Evolutionary conservation across 1,140 invertebrate species (phyloP).

Genomic region (Platyscapa corneri): DNA sequence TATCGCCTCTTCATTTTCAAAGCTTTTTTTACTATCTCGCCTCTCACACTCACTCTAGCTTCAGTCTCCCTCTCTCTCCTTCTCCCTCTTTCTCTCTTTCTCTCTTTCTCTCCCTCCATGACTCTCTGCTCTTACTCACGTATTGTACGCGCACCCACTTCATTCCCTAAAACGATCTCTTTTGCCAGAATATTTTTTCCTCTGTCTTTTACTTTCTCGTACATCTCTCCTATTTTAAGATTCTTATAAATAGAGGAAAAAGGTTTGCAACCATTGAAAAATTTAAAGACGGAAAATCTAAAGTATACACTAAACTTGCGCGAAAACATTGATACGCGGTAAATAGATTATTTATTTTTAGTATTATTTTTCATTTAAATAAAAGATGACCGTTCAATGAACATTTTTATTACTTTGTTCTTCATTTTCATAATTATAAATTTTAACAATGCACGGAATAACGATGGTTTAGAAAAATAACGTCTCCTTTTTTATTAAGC

Average conservation of each 20-base stretch:
- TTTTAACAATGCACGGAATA: no score
- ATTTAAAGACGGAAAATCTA: neutral
- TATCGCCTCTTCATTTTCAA: conserved; percentile 48
- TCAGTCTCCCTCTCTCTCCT: neutral
- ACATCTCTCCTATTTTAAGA: neutral
- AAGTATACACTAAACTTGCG: neutral
- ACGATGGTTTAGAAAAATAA: neutral
- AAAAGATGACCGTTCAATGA: neutral
- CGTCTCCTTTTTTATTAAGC: neutral
- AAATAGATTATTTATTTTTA: neutral
- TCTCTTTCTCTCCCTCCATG: neutral
- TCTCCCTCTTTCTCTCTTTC: neutral
- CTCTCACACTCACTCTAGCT: neutral
- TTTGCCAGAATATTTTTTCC: neutral
- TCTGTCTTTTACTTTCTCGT: neutral
- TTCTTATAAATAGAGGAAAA: neutral
- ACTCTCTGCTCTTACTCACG: neutral
- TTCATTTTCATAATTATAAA: no score
- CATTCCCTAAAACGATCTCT: conserved; percentile 12
- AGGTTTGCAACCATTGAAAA: neutral
- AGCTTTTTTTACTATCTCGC: conserved; percentile 11
- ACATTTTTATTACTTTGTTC: no score
- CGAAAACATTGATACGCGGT: neutral
- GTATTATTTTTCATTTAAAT: neutral
- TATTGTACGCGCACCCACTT: neutral